Conservation (phyloP, 1,140 invertebrate genomes). For the Ceratina australensis region DNA sequence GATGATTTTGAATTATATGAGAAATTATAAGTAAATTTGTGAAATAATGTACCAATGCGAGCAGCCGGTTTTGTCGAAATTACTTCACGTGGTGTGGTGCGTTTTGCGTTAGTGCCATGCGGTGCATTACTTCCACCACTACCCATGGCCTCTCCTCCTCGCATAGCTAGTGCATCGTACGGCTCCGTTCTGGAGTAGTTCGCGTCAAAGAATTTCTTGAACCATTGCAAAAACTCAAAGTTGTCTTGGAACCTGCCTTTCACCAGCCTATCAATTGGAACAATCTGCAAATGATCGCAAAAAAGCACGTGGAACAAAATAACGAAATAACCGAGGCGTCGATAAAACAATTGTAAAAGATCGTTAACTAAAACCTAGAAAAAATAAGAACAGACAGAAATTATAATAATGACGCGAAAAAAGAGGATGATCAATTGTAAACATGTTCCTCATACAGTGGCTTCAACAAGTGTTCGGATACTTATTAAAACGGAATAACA, state of each 20-base stretch:
- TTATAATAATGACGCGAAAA: background rate
- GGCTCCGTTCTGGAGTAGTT: slow-evolving; percentile 94
- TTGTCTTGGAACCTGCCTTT: slow-evolving; percentile 98
- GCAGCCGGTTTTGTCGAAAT: slow-evolving; percentile 70
- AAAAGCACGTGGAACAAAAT: slow-evolving; percentile 76
- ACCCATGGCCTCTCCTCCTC: slow-evolving; percentile 92
- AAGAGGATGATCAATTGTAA: background rate
- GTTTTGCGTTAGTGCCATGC: slow-evolving; percentile 77
- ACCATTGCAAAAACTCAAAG: slow-evolving; percentile 99
- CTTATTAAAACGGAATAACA: too few species aligned
- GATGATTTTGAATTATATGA: slow-evolving; percentile 16
- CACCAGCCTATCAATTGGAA: slow-evolving; percentile 93
- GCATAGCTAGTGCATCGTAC: slow-evolving; percentile 92
- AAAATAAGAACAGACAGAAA: background rate
- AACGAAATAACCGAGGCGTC: slow-evolving; percentile 44
- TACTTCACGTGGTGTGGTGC: slow-evolving; percentile 71
- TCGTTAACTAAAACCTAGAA: slow-evolving; percentile 27
- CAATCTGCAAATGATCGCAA: slow-evolving; percentile 85
- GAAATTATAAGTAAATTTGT: slow-evolving; percentile 43
- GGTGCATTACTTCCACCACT: slow-evolving; percentile 82
- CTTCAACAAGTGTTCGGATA: too few species aligned
- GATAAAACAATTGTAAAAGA: slow-evolving; percentile 19
- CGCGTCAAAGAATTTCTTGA: slow-evolving; percentile 99
- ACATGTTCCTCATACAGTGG: too few species aligned
- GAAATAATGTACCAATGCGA: slow-evolving; percentile 75